Base-by-base conservation (phyloP, 2,888 invertebrate species). In the Aphodius sticticus region DNA sequence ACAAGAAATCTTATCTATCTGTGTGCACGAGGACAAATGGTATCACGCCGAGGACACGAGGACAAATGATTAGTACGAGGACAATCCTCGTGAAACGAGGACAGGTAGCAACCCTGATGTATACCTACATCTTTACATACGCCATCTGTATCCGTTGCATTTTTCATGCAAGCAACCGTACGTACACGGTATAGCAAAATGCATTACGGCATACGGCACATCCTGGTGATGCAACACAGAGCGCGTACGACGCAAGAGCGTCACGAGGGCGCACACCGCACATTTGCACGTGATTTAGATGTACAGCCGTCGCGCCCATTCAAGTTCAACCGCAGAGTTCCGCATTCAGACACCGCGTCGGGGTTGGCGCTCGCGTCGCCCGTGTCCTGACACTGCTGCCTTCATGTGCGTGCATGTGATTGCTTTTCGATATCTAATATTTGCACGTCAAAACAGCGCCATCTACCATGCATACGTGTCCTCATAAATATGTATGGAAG, bases 231-330 rank as follows among this genome's bases (percentile, higher is more conserved):
- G 26, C 26, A 26, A 26, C 1, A 3, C 26, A 26, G 26, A 26
- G 26, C 26, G 26, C 26, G 26, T 26, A 26, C 26, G 26, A 26
- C 26, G 26, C 26, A 26, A 5, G 12, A 53, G 53, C 53, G 53
- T 53, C 53, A 53, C 9, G 12, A 53, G 53, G 53, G 12, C 53
- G 53, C 53, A 53, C 53, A 53, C 53, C 53, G 53, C 53, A 53
- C 53, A 53, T 53, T 53, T 53, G 53, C 53, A 53, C 53, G 53
- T 53, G 53, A 53, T 53, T 53, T 53, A 53, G 53, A 53, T 53
- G 53, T 9, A 53, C 53, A 53, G 53, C 7, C 53, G 53, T 53
- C 53, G 53, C 1, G 53, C 53, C 53, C 53, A 53, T 53, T 53
- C 53, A 53, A 53, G 53, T 9, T 53, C 53, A 53, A 53, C 53